Evolutionary conservation across 2,797 vertebrate genomes (phyloP), one percentile per base, ranked within the genome.

Genomic region (Sebastiscus tertius): DNA sequence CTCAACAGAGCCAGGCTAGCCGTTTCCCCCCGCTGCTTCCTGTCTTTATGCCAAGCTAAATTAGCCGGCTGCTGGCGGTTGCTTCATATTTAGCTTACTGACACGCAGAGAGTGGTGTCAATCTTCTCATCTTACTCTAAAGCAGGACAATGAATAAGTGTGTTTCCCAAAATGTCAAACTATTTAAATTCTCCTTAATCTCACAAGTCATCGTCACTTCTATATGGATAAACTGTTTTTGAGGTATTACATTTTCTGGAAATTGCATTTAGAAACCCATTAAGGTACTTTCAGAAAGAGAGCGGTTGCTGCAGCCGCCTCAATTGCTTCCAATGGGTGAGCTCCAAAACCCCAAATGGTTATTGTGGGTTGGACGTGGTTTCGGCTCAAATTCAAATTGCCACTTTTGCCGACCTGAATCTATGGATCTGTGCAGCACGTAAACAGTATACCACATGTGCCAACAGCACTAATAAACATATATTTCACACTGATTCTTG

Each of bases 101-200:
- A 39, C 36, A 39, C 0, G 0, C 36, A 39, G 2, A 42, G 26
- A 8, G 26, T 1, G 24, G 39, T 8, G 42, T 49, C 26, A 68
- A 54, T 68, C 42, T 54, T 42, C 39, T 42, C 39, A 42, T 42
- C 39, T 42, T 16, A 42, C 39, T 42, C 36, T 39, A 12, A 2
- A 42, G 39, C 14, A 18, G 16, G 39, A 27, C 3, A 24, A 1
- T 0, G 6, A 16, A 27, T 27, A 46, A 5, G 4, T 0, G 1
- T 26, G 22, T 12, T 58, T 20, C n/a, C 10, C 1, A 54, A 55
- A 55, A 24, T 34, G 49, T 68, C 8, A 5, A 54, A 55, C 12
- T 7, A 24, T 33, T 46, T 31, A 18, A 24, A 0, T 26, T 39
- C 31, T 29, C 27, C 11, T 0, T 10, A 22, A 5, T 22, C 18